A percentile compares a stretch with the other conserved stretches of the same genome.
phyloP scores from a whole-genome alignment of 2,888 invertebrate species.

The Pollenia amentaria region DNA sequence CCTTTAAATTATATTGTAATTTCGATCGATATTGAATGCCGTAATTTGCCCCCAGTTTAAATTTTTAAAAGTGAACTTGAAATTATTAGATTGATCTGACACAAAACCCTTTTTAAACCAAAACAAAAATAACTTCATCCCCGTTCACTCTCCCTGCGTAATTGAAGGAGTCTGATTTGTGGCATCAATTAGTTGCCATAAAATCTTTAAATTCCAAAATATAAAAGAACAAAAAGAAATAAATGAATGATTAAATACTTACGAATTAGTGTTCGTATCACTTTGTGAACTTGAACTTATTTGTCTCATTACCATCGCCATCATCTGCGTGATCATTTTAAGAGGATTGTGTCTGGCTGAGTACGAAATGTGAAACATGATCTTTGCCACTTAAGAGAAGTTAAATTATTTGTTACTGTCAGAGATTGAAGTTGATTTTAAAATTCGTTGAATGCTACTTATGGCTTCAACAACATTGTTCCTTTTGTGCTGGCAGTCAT shows the following conservation, averaged over 20 bases:
- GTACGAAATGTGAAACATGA: slow-evolving; percentile 63
- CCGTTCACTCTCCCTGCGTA: not conserved
- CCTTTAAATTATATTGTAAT: no score
- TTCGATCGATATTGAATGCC: no score
- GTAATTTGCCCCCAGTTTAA: no score
- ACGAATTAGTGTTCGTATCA: slow-evolving; percentile 22
- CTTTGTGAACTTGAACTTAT: slow-evolving; percentile 71
- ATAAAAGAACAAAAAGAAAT: not conserved
- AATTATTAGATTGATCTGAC: slow-evolving; percentile 2
- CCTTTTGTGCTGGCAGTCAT: slow-evolving; percentile 16
- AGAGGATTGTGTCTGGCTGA: slow-evolving; percentile 47
- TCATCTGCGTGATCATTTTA: slow-evolving; percentile 64
- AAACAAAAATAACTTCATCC: not conserved
- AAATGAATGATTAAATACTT: slow-evolving; percentile 33
- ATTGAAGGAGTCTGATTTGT: slow-evolving; percentile 40
- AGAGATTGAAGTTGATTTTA: slow-evolving; percentile 43
- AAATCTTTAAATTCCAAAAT: slow-evolving; percentile 22
- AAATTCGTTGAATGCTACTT: slow-evolving; percentile 58
- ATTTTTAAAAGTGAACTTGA: not conserved
- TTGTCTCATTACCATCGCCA: slow-evolving; percentile 44
- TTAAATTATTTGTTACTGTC: slow-evolving; percentile 55
- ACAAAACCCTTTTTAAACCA: not conserved
- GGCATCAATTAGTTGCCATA: slow-evolving; percentile 60
- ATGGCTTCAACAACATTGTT: slow-evolving; percentile 40
- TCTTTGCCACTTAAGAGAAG: slow-evolving; percentile 66